Conservation (phyloP, 2,797 vertebrate genomes). For the Neosilurus hyrtlii region DNA sequence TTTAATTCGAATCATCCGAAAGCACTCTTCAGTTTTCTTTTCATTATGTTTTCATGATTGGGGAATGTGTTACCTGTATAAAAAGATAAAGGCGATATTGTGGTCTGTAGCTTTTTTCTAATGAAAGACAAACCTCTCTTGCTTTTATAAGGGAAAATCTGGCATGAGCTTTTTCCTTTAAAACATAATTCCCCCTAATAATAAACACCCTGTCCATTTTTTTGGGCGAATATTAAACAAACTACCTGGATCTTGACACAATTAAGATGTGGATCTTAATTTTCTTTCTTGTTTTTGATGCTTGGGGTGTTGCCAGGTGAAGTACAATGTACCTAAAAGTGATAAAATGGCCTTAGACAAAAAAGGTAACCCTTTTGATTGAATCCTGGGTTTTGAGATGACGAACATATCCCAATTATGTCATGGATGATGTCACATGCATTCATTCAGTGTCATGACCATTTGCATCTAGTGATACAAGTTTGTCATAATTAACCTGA, state of each 20-base stretch:
- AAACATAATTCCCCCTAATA: background rate
- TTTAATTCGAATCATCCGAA: background rate
- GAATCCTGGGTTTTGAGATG: background rate
- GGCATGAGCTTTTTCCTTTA: background rate
- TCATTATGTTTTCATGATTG: background rate
- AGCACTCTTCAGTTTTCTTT: background rate
- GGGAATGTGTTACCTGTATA: background rate
- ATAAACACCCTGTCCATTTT: background rate
- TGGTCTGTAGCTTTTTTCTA: background rate
- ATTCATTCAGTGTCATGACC: background rate
- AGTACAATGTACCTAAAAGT: no score
- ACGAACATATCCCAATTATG: no score
- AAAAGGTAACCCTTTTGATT: background rate
- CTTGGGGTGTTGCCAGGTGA: background rate
- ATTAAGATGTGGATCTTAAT: background rate
- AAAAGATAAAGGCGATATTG: background rate
- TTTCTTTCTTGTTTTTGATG: conserved; percentile 3
- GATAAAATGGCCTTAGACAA: background rate
- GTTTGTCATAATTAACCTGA: background rate
- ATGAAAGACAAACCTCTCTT: background rate
- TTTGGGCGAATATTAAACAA: background rate
- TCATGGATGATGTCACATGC: background rate
- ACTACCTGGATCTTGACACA: background rate
- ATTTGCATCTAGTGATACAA: background rate
- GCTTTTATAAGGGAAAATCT: conserved; percentile 20